Evolutionary conservation across 2,113 vertebrate genomes (phyloP), one percentile per base, ranked within the genome.

Genomic region (Labeo rohita): DNA sequence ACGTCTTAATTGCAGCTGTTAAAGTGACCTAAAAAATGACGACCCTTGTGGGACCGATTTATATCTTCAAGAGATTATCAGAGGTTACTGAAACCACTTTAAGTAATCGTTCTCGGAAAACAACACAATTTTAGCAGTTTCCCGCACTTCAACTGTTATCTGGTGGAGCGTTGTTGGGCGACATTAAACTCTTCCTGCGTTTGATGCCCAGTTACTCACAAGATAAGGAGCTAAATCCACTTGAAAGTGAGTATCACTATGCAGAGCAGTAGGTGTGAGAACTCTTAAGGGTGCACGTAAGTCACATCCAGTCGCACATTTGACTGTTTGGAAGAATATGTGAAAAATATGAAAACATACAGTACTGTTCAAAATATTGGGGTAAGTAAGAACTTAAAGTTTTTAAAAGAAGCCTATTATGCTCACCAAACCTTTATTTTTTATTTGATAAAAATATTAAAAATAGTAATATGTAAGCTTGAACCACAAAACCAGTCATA

Each of bases 91-190:
- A 84, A 87, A 90, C 52, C 82, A 65, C 86, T 86, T 84, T 23
- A 81, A 84, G 74, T 74, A 84, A 86, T 85, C 80, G 88, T 91
- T 91, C 89, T 90, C 83, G 85, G 89, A 91, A 92, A 85, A 68
- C 75, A 82, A 70, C 75, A 89, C 86, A 82, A 87, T 80, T 90
- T 84, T 83, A 85, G 90, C 85, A 59, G 84, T 87, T 90, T 87
- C 84, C 82, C 56, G 52, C 80, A 77, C 89, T 86, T 78, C 82
- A 79, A 84, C 86, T 83, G 78, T 84, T 89, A 91, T 89, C 78
- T 87, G 70, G 52, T 65, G 80, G 72, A 88, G 49, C 56, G 84
- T 85, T 89, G 78, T 87, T 85, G 87, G 68, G 76, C 87, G 81
- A 85, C 83, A 85, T 73, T n/a, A 47, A 82, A 54, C 85, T 54